Evolutionary conservation across 1,140 invertebrate genomes (phyloP).

Genomic region (Rhopalosiphum maidis): DNA sequence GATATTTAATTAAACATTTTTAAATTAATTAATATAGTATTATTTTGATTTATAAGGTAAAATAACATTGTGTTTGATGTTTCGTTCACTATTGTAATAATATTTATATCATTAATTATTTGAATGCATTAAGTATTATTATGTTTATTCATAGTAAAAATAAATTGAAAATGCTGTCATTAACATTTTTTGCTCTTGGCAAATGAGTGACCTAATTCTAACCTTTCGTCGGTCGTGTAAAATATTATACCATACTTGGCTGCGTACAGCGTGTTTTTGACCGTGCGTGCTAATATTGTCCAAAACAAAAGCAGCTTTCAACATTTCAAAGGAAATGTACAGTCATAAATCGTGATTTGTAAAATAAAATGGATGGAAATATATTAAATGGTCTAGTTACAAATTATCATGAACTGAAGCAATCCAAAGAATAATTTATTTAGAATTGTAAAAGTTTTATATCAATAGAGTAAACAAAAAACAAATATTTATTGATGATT

Average conservation of each 20-base stretch:
- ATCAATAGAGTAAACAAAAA: neutral
- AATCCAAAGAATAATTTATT: neutral
- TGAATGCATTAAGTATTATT: neutral
- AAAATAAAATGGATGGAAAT: slow-evolving; percentile 2
- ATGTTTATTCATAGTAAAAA: neutral
- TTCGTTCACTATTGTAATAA: neutral
- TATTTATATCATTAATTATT: neutral
- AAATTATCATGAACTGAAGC: neutral
- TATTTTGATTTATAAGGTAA: neutral
- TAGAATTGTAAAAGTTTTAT: neutral
- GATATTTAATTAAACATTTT: neutral
- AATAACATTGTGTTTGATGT: neutral
- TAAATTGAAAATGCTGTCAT: slow-evolving; percentile 33
- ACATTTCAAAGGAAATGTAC: slow-evolving; percentile 18
- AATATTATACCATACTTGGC: slow-evolving; percentile 23
- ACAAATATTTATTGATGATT: neutral
- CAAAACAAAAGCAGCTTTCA: neutral
- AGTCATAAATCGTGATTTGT: neutral
- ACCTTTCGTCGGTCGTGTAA: neutral
- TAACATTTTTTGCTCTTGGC: neutral
- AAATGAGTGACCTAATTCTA: slow-evolving; percentile 40
- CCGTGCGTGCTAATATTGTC: slow-evolving; percentile 36
- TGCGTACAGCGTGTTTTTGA: slow-evolving; percentile 35
- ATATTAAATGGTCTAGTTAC: neutral
- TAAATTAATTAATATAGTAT: neutral